Evolutionary conservation across 2,888 invertebrate genomes (phyloP), one percentile per base, ranked within the genome.

Genomic region (Thereva unica): DNA sequence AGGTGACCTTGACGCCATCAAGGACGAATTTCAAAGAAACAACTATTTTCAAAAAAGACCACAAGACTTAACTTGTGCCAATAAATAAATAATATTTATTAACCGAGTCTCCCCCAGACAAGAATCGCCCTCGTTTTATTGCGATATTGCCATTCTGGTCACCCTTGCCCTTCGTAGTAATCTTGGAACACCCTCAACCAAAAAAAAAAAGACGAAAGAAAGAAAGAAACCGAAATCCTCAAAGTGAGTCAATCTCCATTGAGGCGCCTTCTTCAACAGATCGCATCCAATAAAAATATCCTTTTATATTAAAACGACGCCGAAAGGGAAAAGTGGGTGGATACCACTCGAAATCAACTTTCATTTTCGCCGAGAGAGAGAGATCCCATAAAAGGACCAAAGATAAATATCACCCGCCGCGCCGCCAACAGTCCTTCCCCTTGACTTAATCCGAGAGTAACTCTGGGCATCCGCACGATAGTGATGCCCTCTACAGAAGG

Each of bases 261-360:
- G 23, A 23, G 23, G 23, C 23, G 38, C 59, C 59, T 37, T 47
- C 59, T 23, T 9, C 10, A 49, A 3, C 59, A 59, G 59, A 59
- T 59, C 49, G 12, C 38, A 34, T 50, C 50, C 41, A 63, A 49
- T 63, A 63, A 63, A 63, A 63, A 52, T 63, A 23, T 63, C 53
- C 53, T 63, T 42, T 63, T 41, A 9, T 41, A 52, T 52, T n/a
- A 10, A 37, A 52, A 42, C 7, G 35, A 23, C 41, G 41, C 49
- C 49, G 49, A 63, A 64, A 64, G 50, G 64, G 53, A 64, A 63
- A 64, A 64, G 64, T 35, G 38, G 64, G 64, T 53, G 64, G 64
- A 9, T 9, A 64, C 64, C 50, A 53, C 64, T 64, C 53, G 44
- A 64, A 64, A 41, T 53, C 42, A 41, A 64, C 64, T 64, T 64